Evolutionary conservation across 2,113 vertebrate species (phyloP).

Genomic region (western clawed frog (Xenopus tropicalis)): UCB_Xtro_10.0 CM004446.2:83789501-83790000

Average conservation of each 20-base stretch:
- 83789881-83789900: constrained; percentile 13
- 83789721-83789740: neutral
- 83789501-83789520: too few relatives aligned
- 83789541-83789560: too few relatives aligned
- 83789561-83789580: too few relatives aligned
- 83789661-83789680: too few relatives aligned
- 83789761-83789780: neutral
- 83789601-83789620: too few relatives aligned
- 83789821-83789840: neutral
- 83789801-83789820: neutral
- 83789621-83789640: too few relatives aligned
- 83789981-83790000: constrained; percentile 22
- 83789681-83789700: too few relatives aligned
- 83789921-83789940: neutral
- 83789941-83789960: constrained; percentile 18
- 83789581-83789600: too few relatives aligned
- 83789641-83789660: too few relatives aligned
- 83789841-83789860: constrained; percentile 10
- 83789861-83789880: neutral
- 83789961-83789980: neutral
- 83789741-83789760: neutral
- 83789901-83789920: constrained; percentile 1
- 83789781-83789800: neutral
- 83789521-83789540: too few relatives aligned
- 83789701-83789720: neutral